phyloP scores from a whole-genome alignment of 1,140 invertebrate species.

The Agraylea sexmaculata region DNA sequence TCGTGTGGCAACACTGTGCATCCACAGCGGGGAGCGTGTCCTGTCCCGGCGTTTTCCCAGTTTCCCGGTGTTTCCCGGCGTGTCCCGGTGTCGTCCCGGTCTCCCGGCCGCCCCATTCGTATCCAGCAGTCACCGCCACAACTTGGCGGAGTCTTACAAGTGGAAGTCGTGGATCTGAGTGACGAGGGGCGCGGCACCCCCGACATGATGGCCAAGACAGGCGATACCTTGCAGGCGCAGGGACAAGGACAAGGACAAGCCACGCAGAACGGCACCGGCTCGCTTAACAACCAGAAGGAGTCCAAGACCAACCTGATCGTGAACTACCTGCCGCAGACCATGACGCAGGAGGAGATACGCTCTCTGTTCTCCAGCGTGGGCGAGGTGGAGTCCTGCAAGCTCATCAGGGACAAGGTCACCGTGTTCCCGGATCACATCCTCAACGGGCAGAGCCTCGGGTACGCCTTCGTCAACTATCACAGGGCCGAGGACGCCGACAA shows the following conservation, averaged over 20 bases:
- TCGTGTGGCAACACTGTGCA: no score
- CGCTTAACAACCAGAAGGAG: conserved; percentile 44
- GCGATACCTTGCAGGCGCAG: conserved; percentile 39
- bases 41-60: no score
- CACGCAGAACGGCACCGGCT: conserved; percentile 47
- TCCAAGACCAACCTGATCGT: conserved; percentile 76
- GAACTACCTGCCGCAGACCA: conserved; percentile 85
- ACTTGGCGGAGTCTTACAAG: no score
- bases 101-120: no score
- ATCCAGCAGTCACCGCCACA: no score
- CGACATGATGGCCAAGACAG: conserved; percentile 39
- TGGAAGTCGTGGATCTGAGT: no score
- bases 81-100: no score
- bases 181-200: no score
- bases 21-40: no score
- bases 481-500: conserved; percentile 72
- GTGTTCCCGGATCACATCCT: conserved; percentile 44
- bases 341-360: conserved; percentile 84
- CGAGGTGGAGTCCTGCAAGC: conserved; percentile 82
- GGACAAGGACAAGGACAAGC: conserved; percentile 25
- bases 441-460: conserved; percentile 75
- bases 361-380: conserved; percentile 77
- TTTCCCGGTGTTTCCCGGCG: no score
- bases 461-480: conserved; percentile 84
- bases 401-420: conserved; percentile 82